Evolutionary conservation across 2,113 vertebrate species (phyloP).

Genomic region (Myiozetetes cayanensis): DNA sequence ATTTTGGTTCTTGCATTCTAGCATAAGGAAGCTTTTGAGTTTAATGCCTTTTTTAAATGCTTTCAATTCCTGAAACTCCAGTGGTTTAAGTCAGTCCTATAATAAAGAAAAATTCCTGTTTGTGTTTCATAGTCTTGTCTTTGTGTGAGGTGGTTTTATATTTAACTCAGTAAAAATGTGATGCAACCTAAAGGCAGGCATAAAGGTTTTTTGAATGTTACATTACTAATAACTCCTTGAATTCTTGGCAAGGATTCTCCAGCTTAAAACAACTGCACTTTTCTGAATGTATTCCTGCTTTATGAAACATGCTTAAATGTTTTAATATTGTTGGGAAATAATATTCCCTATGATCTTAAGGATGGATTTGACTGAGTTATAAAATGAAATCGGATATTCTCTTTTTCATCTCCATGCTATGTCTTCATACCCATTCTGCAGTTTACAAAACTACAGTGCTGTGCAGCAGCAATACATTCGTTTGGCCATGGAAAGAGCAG

Average conservation of each 20-base stretch:
- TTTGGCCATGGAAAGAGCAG: not conserved
- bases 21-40: not conserved
- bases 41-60: not conserved
- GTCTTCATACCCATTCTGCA: not conserved
- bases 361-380: not conserved
- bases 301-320: not conserved
- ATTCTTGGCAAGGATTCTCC: not conserved
- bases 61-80: not conserved
- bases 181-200: not conserved
- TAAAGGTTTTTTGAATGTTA: not conserved
- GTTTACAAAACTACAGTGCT: not conserved
- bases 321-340: not conserved
- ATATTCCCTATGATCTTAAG: not conserved
- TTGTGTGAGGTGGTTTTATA: not conserved
- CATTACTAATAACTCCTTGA: not conserved
- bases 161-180: not conserved
- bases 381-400: not conserved
- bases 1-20: not conserved
- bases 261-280: not conserved
- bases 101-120: not conserved
- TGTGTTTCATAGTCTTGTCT: not conserved
- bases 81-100: not conserved
- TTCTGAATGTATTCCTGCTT: not conserved
- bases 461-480: not conserved
- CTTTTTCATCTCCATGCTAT: not conserved